A percentile compares a stretch with the other conserved stretches of the same genome.
phyloP scores from a whole-genome alignment of 2,113 vertebrate species.

The Notechis scutatus region DNA sequence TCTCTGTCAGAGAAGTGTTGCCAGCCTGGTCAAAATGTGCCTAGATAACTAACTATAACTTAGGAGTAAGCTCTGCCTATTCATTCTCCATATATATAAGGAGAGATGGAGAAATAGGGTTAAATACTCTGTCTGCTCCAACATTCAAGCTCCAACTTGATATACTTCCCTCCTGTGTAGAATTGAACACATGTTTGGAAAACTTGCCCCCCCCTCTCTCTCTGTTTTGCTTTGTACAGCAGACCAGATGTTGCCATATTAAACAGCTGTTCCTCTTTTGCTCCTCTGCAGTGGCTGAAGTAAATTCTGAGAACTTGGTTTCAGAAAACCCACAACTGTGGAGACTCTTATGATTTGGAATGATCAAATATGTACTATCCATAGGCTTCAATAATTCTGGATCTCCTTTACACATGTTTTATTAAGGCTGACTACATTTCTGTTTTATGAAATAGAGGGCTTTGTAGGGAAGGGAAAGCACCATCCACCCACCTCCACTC shows the following conservation, averaged over 20 bases:
- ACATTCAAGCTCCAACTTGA: not conserved
- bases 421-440: constrained; percentile 45
- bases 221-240: fast-evolving
- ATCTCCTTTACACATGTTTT: constrained; percentile 38
- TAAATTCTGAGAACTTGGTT: constrained; percentile 28
- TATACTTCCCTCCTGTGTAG: not conserved
- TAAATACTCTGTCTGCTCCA: not conserved
- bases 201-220: no score
- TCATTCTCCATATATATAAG: not conserved
- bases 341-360: not conserved
- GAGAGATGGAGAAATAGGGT: not conserved
- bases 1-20: not conserved
- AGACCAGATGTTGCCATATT: not conserved
- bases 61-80: not conserved
- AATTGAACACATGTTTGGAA: not conserved
- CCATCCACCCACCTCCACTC: constrained; percentile 24
- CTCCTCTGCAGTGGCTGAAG: constrained; percentile 43
- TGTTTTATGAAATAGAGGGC: constrained; percentile 46
- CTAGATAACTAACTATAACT: not conserved
- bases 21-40: not conserved
- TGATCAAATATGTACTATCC: not conserved
- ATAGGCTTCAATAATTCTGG: not conserved
- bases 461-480: constrained; percentile 39
- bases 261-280: constrained; percentile 11
- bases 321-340: not conserved